A percentile compares a stretch with the other conserved stretches of the same genome.
Conservation (phyloP, 1,140 invertebrate genomes). For the Drosophila pruinosa region DNA sequence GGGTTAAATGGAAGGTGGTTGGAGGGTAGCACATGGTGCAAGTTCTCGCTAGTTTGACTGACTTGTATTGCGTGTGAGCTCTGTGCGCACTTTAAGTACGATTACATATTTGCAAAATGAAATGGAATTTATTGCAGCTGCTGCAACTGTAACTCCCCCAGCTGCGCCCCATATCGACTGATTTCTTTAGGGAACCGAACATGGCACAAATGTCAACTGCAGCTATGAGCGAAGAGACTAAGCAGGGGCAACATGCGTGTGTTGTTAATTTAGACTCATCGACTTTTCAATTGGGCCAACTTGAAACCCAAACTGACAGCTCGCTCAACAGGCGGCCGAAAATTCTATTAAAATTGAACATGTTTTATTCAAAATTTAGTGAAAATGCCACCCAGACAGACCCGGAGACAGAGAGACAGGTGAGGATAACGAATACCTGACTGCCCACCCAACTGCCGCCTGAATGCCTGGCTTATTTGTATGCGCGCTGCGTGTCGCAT, state of each 20-base stretch:
- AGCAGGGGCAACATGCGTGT: background rate
- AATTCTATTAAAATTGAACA: constrained; percentile 72
- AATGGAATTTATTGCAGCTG: constrained; percentile 65
- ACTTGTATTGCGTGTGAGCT: constrained; percentile 37
- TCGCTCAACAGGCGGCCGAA: constrained; percentile 22
- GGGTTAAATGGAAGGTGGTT: background rate
- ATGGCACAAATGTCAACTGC: constrained; percentile 20
- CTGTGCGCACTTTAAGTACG: constrained; percentile 59
- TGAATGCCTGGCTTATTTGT: constrained; percentile 53
- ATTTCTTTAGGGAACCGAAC: constrained; percentile 47
- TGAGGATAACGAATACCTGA: background rate
- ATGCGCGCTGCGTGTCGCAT: constrained; percentile 56
- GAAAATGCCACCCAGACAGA: constrained; percentile 10
- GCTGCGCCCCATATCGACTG: constrained; percentile 40
- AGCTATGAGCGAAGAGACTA: background rate
- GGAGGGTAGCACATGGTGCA: background rate
- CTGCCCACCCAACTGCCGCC: background rate
- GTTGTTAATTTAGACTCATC: constrained; percentile 14
- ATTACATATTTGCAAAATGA: constrained; percentile 77
- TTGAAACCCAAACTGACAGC: constrained; percentile 49
- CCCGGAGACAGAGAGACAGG: background rate
- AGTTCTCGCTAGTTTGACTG: background rate
- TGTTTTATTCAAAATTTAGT: constrained; percentile 68
- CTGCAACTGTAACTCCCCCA: background rate
- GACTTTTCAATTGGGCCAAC: constrained; percentile 48